Conservation (phyloP, 2,113 vertebrate genomes). For the Fulica atra region DNA sequence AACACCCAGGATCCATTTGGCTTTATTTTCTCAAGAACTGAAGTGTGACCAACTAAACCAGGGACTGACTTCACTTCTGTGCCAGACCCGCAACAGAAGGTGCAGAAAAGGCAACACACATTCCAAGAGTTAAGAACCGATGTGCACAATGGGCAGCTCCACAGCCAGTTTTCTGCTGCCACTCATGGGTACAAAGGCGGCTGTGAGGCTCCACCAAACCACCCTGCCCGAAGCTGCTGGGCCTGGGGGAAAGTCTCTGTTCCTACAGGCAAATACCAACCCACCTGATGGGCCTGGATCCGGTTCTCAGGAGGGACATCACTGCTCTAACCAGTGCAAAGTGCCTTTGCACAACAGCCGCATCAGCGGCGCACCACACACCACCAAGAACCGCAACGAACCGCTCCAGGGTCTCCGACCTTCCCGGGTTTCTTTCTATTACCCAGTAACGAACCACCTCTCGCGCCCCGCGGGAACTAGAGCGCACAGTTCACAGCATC, state of each 20-base stretch:
- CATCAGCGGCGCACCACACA: neutral
- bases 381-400: fast-evolving
- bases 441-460: neutral
- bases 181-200: neutral
- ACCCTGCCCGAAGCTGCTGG: neutral
- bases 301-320: neutral
- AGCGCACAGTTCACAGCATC: neutral
- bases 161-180: neutral
- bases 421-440: neutral
- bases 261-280: neutral
- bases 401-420: neutral
- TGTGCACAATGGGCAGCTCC: neutral
- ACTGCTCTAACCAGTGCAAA: neutral
- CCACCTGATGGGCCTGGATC: neutral
- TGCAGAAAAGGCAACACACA: neutral
- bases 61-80: neutral
- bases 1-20: neutral
- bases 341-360: neutral
- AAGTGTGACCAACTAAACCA: neutral
- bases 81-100: neutral
- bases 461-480: neutral
- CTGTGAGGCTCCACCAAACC: fast-evolving
- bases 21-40: neutral
- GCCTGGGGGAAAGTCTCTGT: no score
- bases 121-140: neutral